phyloP scores from a whole-genome alignment of 2,797 vertebrate species.

The Harpagifer antarcticus region DNA sequence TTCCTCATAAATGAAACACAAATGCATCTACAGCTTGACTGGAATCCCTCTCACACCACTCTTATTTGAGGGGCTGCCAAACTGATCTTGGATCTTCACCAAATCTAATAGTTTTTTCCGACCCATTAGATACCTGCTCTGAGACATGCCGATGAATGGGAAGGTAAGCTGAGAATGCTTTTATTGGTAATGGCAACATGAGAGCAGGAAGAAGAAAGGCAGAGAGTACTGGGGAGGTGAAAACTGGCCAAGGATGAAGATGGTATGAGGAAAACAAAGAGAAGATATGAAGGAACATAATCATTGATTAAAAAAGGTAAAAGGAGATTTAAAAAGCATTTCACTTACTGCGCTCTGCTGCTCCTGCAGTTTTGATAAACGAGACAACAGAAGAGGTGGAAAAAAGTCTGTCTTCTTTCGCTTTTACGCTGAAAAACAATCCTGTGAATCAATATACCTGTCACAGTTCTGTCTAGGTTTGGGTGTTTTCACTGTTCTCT shows the following conservation, averaged over 20 bases:
- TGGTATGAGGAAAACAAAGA: conserved; percentile 1
- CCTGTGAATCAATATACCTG: too few relatives aligned
- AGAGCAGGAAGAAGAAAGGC: conserved; percentile 2
- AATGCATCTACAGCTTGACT: not conserved
- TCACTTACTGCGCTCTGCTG: not conserved
- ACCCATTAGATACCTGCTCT: conserved; percentile 4
- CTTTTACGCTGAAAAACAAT: too few relatives aligned
- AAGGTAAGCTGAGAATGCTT: conserved; percentile 38
- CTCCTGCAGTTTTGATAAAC: not conserved
- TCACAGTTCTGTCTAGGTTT: too few relatives aligned
- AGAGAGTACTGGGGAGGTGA: not conserved
- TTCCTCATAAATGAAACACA: not conserved
- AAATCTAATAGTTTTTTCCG: conserved; percentile 29
- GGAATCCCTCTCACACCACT: conserved; percentile 6
- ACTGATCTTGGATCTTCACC: conserved; percentile 15
- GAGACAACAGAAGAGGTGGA: too few relatives aligned
- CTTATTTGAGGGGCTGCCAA: conserved; percentile 17
- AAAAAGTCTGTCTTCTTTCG: too few relatives aligned
- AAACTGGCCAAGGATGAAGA: not conserved
- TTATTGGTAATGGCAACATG: conserved; percentile 12
- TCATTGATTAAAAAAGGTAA: not conserved
- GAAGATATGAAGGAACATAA: not conserved
- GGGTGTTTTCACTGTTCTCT: too few relatives aligned
- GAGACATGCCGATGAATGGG: conserved; percentile 22
- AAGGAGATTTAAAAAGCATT: conserved; percentile 7